Percentiles rank a stretch among this genome's conserved stretches.
Evolutionary conservation across 1,140 invertebrate genomes (phyloP).

Genomic region (Charaxes varanes): DNA sequence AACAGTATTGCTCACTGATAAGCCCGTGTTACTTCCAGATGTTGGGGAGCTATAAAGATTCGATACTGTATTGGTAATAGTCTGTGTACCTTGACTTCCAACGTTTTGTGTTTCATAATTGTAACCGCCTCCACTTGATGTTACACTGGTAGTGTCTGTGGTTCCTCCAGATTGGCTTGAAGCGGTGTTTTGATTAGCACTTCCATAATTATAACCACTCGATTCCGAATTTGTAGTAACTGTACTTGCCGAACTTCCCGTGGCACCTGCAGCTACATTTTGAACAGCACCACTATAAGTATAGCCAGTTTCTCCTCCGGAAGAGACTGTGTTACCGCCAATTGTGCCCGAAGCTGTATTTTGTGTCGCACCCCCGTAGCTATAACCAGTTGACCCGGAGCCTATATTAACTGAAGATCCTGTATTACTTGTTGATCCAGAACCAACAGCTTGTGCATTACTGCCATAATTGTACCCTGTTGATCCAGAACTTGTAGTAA

Average conservation of each 20-base stretch:
- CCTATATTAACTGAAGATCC: too few relatives aligned
- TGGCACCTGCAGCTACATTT: background rate
- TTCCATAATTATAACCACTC: conserved; percentile 18
- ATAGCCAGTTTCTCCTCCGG: background rate
- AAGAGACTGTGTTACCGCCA: background rate
- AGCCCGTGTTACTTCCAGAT: conserved; percentile 2
- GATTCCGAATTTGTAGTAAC: background rate
- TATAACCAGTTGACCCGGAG: conserved; percentile 17
- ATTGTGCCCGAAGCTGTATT: background rate
- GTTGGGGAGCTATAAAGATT: conserved; percentile 2
- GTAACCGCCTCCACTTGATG: conserved; percentile 9
- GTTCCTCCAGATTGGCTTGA: background rate
- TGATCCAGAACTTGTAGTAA: background rate
- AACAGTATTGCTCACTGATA: conserved; percentile 8
- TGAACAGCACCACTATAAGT: background rate
- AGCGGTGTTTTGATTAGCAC: conserved; percentile 13
- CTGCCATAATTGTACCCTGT: conserved; percentile 7
- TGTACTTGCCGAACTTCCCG: background rate
- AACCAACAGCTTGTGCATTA: background rate
- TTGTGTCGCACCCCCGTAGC: conserved; percentile 9
- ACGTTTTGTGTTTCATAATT: conserved; percentile 14
- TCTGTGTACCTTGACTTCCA: conserved; percentile 4
- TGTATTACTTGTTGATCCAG: background rate
- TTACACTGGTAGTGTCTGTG: background rate
- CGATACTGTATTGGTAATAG: conserved; percentile 6